A percentile compares a stretch with the other conserved stretches of the same genome.
Evolutionary conservation across 1,140 invertebrate species (phyloP).

Genomic region (Anastatus disparis): DNA sequence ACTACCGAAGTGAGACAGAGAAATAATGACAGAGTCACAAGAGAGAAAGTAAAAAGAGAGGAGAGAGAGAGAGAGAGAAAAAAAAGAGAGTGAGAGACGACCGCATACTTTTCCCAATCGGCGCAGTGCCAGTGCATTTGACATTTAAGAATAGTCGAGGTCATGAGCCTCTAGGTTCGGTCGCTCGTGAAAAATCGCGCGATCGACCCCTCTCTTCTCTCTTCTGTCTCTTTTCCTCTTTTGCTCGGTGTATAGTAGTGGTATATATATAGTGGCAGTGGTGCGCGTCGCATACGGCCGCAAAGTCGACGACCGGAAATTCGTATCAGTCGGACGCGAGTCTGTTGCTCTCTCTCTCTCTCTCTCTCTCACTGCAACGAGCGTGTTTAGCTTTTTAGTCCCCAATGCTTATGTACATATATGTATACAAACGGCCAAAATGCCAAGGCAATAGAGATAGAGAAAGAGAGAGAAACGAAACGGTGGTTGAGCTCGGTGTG

Average conservation of each 20-base stretch:
- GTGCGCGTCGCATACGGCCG: constrained; percentile 12
- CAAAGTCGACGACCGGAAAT: constrained; percentile 31
- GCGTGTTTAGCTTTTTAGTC: no score
- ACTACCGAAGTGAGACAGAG: no score
- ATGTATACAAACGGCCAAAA: no score
- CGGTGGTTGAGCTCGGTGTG: no score
- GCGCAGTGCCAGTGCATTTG: constrained; percentile 22
- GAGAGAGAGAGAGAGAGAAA: neutral
- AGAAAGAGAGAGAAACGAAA: neutral
- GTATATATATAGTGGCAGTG: neutral
- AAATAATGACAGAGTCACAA: no score
- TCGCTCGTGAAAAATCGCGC: neutral
- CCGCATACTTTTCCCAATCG: constrained; percentile 14
- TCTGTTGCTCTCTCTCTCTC: no score
- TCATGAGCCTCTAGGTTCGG: neutral
- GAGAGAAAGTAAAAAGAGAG: no score
- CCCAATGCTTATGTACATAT: no score
- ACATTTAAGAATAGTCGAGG: constrained; percentile 29
- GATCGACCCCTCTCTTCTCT: no score
- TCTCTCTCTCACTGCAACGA: no score
- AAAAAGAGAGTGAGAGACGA: neutral
- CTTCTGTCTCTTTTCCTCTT: no score
- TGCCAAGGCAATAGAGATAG: neutral
- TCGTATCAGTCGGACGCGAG: constrained; percentile 17
- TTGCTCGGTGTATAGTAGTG: no score